Conservation (phyloP, 2,888 invertebrate genomes). For the Eucriotettix oculatus region DNA sequence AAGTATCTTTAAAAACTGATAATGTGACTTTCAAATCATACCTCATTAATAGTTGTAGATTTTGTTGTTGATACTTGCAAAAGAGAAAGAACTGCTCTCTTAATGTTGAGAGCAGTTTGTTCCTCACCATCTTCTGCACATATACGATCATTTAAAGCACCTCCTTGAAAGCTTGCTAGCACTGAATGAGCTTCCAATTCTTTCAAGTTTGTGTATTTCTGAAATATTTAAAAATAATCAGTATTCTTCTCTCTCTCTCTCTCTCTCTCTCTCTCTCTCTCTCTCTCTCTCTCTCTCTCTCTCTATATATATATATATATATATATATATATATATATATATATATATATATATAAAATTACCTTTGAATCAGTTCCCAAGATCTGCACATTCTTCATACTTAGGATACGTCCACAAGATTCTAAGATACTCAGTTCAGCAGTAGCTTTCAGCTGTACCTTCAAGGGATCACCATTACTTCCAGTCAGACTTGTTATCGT, state of each 20-base stretch:
- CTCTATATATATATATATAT: no score
- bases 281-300: no score
- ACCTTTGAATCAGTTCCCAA: conserved; percentile 50
- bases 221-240: conserved; percentile 9
- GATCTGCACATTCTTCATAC: conserved; percentile 44
- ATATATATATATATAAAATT: conserved; percentile 1
- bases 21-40: not conserved
- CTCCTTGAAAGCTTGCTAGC: conserved; percentile 61
- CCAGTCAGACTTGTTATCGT: conserved; percentile 48
- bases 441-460: conserved; percentile 46
- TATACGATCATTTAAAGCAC: conserved; percentile 55
- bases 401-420: conserved; percentile 52
- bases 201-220: conserved; percentile 28
- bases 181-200: conserved; percentile 56
- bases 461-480: conserved; percentile 43
- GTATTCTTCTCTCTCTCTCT: no score
- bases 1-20: no score
- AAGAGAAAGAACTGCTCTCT: conserved; percentile 72
- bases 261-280: not conserved
- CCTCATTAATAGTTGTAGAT: not conserved
- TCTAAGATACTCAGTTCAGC: conserved; percentile 48
- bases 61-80: conserved; percentile 32
- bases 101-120: conserved; percentile 70
- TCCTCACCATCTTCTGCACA: conserved; percentile 60
- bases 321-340: no score